Evolutionary conservation across 2,113 vertebrate species (phyloP).

Genomic region (Oreocharis arfaki): DNA sequence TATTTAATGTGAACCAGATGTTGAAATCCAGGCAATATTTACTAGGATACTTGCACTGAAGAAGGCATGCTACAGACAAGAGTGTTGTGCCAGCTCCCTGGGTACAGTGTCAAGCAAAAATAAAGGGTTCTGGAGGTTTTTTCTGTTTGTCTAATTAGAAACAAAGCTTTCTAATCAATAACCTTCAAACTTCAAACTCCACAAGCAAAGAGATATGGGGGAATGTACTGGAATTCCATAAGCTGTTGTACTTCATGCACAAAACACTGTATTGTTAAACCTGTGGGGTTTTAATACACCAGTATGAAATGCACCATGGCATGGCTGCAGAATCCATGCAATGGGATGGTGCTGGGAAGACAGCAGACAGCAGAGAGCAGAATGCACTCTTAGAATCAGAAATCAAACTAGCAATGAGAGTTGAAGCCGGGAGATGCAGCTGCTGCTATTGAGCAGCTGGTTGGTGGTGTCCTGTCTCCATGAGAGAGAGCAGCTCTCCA

Average conservation of each 20-base stretch:
- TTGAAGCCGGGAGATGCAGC: background rate
- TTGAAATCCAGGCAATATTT: slow-evolving; percentile 14
- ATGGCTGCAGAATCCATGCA: background rate
- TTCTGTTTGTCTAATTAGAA: background rate
- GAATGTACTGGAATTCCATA: background rate
- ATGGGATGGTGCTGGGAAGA: background rate
- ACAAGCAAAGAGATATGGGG: background rate
- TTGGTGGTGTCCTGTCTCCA: background rate
- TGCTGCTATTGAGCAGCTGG: background rate
- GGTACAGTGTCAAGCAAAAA: background rate
- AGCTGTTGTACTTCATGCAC: background rate
- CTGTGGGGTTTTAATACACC: background rate
- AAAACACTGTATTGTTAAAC: background rate
- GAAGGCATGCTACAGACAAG: background rate
- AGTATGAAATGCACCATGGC: background rate
- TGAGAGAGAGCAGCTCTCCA: background rate
- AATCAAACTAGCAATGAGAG: background rate
- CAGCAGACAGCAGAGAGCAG: background rate
- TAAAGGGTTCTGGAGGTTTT: background rate
- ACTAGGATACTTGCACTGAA: background rate
- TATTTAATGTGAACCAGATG: slow-evolving; percentile 45
- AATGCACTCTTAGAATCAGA: background rate
- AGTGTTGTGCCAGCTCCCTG: background rate
- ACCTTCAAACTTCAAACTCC: background rate
- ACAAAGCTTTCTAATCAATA: background rate